Percentiles rank a stretch among this genome's conserved stretches.
Conservation (phyloP, 2,797 vertebrate species). For the Morelia viridis region DNA sequence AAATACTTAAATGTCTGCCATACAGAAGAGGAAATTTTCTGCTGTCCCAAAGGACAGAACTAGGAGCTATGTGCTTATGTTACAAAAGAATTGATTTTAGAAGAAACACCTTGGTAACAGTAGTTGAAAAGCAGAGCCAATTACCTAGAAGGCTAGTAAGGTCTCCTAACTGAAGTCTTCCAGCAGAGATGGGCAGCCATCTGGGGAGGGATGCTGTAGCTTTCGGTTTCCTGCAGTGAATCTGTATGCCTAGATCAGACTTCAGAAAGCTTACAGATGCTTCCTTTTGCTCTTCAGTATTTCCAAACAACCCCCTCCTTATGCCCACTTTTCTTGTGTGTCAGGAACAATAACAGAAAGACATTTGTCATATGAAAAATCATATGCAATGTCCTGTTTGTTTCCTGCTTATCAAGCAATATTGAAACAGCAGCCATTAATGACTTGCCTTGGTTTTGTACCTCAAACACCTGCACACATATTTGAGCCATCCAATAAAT, state of each 20-base stretch:
- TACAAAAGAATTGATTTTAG: neutral
- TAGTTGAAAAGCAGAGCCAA: neutral
- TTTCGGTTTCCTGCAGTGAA: neutral
- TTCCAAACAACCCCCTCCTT: neutral
- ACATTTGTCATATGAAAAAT: neutral
- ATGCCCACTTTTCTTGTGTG: neutral
- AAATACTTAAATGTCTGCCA: neutral
- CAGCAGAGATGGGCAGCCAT: neutral
- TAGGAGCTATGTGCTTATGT: neutral
- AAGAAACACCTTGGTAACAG: neutral
- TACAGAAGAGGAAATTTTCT: neutral
- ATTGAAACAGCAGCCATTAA: conserved; percentile 8
- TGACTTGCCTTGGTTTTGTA: conserved; percentile 5
- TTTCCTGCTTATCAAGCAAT: conserved; percentile 8
- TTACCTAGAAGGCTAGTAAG: neutral
- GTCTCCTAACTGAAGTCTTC: neutral
- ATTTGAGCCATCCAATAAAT: conserved; percentile 5
- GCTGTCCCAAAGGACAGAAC: neutral
- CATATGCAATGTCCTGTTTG: neutral
- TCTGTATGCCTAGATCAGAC: neutral
- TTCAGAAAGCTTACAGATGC: neutral
- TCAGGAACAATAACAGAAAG: neutral
- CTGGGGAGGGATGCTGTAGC: neutral
- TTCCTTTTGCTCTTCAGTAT: neutral
- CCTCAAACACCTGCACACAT: neutral